phyloP scores from a whole-genome alignment of 1,140 invertebrate species.

The Lucilia sericata region DNA sequence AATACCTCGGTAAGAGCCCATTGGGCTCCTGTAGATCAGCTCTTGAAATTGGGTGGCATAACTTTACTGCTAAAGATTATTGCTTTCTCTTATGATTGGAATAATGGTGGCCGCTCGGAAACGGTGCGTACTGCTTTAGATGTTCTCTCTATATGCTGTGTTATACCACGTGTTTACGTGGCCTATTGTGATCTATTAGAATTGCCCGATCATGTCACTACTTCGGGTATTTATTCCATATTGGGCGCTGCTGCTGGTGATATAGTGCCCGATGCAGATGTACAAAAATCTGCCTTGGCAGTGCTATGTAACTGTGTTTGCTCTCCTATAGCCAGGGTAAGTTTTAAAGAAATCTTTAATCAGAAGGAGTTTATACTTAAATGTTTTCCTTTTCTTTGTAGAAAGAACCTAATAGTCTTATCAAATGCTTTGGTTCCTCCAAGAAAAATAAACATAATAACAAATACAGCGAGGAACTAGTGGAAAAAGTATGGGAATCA shows the following conservation, averaged over 20 bases:
- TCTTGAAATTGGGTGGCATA: slow-evolving; percentile 87
- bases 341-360: too few species aligned
- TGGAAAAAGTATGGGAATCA: slow-evolving; percentile 93
- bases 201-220: slow-evolving; percentile 77
- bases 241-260: slow-evolving; percentile 90
- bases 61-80: slow-evolving; percentile 87
- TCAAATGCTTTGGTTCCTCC: slow-evolving; percentile 69
- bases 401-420: slow-evolving; percentile 67
- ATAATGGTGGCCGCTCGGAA: slow-evolving; percentile 83
- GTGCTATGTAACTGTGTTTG: slow-evolving; percentile 94
- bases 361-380: too few species aligned
- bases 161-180: slow-evolving; percentile 88
- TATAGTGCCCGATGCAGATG: slow-evolving; percentile 88
- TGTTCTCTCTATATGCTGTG: slow-evolving; percentile 88
- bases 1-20: slow-evolving; percentile 79
- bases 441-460: slow-evolving; percentile 81
- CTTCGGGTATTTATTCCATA: slow-evolving; percentile 80
- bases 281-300: slow-evolving; percentile 89
- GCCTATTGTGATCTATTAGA: slow-evolving; percentile 83
- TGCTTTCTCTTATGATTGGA: slow-evolving; percentile 91
- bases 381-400: slow-evolving; percentile 45
- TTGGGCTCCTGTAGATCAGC: slow-evolving; percentile 89
- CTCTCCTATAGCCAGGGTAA: slow-evolving; percentile 85
- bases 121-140: slow-evolving; percentile 91
- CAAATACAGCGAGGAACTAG: slow-evolving; percentile 85